Percentiles rank a stretch among this genome's conserved stretches.
Conservation (phyloP, 2,797 vertebrate genomes). For the Bucorvus abyssinicus region DNA sequence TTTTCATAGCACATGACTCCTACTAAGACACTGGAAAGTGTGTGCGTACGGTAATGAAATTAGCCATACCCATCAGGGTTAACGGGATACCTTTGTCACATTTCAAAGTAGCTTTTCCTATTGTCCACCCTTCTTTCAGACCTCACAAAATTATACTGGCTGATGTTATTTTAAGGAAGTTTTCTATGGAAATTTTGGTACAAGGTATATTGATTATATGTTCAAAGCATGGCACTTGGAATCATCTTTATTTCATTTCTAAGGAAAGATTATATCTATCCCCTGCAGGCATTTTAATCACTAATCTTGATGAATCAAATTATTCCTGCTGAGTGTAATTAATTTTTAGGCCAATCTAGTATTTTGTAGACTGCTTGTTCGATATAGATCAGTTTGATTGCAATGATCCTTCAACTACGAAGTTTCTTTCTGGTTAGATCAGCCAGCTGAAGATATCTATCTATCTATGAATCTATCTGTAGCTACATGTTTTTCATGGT, state of each 20-base stretch:
- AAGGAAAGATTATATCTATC: conserved; percentile 38
- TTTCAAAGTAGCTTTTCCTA: conserved; percentile 18
- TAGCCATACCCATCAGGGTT: background rate
- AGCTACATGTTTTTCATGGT: background rate
- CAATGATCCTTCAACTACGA: background rate
- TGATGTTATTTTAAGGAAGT: conserved; percentile 36
- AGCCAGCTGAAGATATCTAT: background rate
- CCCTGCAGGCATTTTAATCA: conserved; percentile 14
- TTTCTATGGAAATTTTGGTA: conserved; percentile 56
- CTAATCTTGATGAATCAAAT: conserved; percentile 38
- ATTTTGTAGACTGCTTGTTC: conserved; percentile 17
- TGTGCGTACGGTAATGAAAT: background rate
- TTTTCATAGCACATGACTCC: background rate
- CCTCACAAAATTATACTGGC: conserved; percentile 30
- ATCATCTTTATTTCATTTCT: conserved; percentile 47
- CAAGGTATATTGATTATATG: conserved; percentile 60
- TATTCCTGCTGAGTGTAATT: conserved; percentile 65
- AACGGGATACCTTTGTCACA: background rate
- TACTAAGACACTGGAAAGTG: background rate
- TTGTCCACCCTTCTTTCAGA: background rate
- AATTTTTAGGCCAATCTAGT: conserved; percentile 49
- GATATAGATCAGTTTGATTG: conserved; percentile 3
- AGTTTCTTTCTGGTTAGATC: background rate
- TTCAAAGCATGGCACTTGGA: conserved; percentile 48
- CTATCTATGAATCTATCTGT: background rate